phyloP scores from a whole-genome alignment of 2,888 invertebrate genomes.

The Drosophila anomalata region DNA sequence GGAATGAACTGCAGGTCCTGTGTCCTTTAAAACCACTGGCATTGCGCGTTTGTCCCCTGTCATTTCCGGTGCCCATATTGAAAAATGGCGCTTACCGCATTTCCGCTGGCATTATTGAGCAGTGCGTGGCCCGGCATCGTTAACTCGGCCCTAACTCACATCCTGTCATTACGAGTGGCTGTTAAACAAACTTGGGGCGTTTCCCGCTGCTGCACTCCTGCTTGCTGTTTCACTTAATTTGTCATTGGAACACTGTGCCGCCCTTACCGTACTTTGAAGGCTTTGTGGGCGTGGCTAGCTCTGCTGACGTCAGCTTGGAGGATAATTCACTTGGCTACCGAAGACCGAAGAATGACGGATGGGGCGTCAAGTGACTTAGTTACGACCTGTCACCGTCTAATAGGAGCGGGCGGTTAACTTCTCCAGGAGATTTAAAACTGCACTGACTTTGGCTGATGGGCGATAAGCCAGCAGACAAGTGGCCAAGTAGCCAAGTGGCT shows the following conservation, averaged over 20 bases:
- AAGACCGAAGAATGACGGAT: slow-evolving; percentile 38
- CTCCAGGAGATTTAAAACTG: slow-evolving; percentile 55
- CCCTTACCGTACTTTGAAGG: slow-evolving; percentile 9
- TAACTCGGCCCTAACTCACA: slow-evolving; percentile 58
- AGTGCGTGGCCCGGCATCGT: slow-evolving; percentile 53
- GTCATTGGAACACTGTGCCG: slow-evolving; percentile 49
- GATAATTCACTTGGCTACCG: slow-evolving; percentile 42
- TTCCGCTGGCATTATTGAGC: slow-evolving; percentile 69
- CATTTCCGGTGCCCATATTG: slow-evolving; percentile 73
- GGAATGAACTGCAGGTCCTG: slow-evolving; percentile 12
- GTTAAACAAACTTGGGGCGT: slow-evolving; percentile 48
- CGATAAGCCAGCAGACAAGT: slow-evolving; percentile 41
- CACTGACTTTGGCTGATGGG: slow-evolving; percentile 39
- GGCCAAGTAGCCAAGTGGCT: slow-evolving; percentile 15
- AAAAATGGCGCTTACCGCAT: slow-evolving; percentile 73
- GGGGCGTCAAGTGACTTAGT: slow-evolving; percentile 44
- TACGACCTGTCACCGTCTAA: slow-evolving; percentile 25
- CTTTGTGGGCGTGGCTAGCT: slow-evolving; percentile 44
- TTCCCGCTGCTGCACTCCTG: slow-evolving; percentile 27
- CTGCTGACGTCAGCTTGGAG: slow-evolving; percentile 65
- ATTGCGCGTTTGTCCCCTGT: slow-evolving; percentile 40
- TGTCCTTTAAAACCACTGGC: slow-evolving; percentile 32
- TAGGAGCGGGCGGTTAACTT: slow-evolving; percentile 54
- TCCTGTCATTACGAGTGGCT: slow-evolving; percentile 38
- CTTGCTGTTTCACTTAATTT: slow-evolving; percentile 65